Evolutionary conservation across 2,888 invertebrate genomes (phyloP).

Genomic region (Agriopis aurantiaria): DNA sequence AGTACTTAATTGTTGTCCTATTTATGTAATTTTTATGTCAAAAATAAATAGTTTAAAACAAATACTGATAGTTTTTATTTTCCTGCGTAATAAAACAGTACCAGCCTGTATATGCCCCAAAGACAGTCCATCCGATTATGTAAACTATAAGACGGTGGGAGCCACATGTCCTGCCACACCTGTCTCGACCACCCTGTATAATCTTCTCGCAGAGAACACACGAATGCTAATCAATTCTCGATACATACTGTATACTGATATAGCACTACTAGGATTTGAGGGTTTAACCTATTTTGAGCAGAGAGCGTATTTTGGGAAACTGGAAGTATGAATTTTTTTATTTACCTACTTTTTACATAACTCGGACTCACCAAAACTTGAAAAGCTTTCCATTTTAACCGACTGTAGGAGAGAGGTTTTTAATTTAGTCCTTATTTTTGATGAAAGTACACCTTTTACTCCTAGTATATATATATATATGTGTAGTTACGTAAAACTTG

Average conservation of each 20-base stretch:
- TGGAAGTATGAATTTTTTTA: too few relatives aligned
- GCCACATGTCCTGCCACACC: constrained; percentile 68
- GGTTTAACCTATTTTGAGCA: constrained; percentile 13
- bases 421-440: background rate
- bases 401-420: background rate
- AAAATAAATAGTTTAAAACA: too few relatives aligned
- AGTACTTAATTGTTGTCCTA: too few relatives aligned
- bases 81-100: background rate
- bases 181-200: constrained; percentile 61
- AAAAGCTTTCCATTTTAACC: too few relatives aligned
- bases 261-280: constrained; percentile 19
- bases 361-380: background rate
- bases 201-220: constrained; percentile 42
- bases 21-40: too few relatives aligned
- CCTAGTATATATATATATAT: too few relatives aligned
- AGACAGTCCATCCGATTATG: constrained; percentile 60
- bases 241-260: constrained; percentile 30
- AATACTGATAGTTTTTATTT: too few relatives aligned
- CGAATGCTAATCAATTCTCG: constrained; percentile 34
- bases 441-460: too few relatives aligned
- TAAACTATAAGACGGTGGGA: constrained; percentile 68
- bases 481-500: too few relatives aligned
- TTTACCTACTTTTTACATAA: too few relatives aligned
- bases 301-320: background rate
- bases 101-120: constrained; percentile 52